phyloP scores from a whole-genome alignment of 2,797 vertebrate genomes.

The Lophius americanus region DNA sequence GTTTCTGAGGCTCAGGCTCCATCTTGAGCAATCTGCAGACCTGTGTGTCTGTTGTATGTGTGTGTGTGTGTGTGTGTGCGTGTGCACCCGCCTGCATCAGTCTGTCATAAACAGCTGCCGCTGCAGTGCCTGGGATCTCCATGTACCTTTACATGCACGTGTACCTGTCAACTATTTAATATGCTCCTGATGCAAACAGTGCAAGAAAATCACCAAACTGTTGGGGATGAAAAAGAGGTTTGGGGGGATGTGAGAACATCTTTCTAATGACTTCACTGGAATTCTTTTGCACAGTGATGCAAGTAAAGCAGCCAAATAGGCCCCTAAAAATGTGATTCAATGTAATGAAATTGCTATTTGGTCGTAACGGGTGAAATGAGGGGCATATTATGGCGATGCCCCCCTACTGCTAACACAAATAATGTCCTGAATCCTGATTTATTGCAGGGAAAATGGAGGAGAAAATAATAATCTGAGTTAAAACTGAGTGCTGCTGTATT shows the following conservation, averaged over 20 bases:
- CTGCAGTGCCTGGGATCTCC: conserved; percentile 59
- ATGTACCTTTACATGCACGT: conserved; percentile 39
- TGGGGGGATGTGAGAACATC: conserved; percentile 14
- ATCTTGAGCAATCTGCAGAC: conserved; percentile 77
- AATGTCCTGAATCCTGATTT: conserved; percentile 41
- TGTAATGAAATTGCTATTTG: conserved; percentile 49
- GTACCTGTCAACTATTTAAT: conserved; percentile 5
- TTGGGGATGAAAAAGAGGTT: neutral
- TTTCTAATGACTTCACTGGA: conserved; percentile 32
- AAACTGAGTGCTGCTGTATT: conserved; percentile 40
- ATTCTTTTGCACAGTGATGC: conserved; percentile 50
- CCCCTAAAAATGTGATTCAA: conserved; percentile 26
- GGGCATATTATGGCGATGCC: conserved; percentile 30
- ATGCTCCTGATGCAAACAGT: neutral
- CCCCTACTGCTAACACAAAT: conserved; percentile 41
- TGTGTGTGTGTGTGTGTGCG: conserved; percentile 30
- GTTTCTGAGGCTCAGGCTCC: conserved; percentile 70
- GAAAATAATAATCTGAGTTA: conserved; percentile 37
- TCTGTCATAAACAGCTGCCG: conserved; percentile 69
- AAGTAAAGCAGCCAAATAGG: conserved; percentile 14
- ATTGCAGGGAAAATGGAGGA: conserved; percentile 38
- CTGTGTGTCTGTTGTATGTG: conserved; percentile 41
- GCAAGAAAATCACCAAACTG: conserved; percentile 2
- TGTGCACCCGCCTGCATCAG: conserved; percentile 44
- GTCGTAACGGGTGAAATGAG: conserved; percentile 41